These are phyloP conservation scores for Hiodon tergisus DNA, from an alignment of 2,113 vertebrate genomes.

Conservation along the genomic window DNA sequence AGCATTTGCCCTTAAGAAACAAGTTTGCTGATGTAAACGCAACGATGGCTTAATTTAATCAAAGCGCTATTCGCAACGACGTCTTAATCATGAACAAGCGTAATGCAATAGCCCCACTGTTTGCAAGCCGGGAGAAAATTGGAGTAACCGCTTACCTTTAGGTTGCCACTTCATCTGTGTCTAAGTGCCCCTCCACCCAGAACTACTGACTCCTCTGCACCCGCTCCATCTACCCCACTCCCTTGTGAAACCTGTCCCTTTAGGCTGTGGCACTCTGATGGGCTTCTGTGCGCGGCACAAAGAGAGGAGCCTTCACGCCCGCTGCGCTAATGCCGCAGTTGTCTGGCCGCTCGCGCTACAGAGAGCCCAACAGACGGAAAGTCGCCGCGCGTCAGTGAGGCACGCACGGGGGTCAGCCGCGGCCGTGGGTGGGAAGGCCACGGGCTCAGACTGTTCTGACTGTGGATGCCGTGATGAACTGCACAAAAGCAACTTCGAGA, in stretches of 20 bases:
- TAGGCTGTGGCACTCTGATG: conserved; percentile 40
- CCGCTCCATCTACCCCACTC: conserved; percentile 14
- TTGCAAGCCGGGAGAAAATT: background rate
- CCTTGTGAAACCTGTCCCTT: conserved; percentile 20
- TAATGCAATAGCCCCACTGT: too few species aligned
- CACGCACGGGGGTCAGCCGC: too few species aligned
- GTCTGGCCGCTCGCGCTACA: background rate
- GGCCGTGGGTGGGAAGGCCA: too few species aligned
- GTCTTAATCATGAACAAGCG: too few species aligned
- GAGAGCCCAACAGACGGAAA: conserved; percentile 23
- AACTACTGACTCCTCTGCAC: background rate
- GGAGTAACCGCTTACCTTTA: conserved; percentile 3
- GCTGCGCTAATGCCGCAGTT: background rate
- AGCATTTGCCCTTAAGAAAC: too few species aligned
- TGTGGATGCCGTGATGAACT: too few species aligned
- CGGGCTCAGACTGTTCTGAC: too few species aligned
- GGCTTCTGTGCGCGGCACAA: conserved; percentile 50
- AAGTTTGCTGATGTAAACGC: too few species aligned
- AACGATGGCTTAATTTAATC: too few species aligned
- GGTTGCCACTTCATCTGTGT: background rate
- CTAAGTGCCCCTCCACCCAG: background rate
- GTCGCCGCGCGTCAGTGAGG: background rate
- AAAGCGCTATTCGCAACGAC: too few species aligned
- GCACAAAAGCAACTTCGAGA: too few species aligned
- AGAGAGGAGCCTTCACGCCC: conserved; percentile 30